Base-by-base conservation (phyloP, 2,797 vertebrate genomes). In the Anguilla pacifica region DNA sequence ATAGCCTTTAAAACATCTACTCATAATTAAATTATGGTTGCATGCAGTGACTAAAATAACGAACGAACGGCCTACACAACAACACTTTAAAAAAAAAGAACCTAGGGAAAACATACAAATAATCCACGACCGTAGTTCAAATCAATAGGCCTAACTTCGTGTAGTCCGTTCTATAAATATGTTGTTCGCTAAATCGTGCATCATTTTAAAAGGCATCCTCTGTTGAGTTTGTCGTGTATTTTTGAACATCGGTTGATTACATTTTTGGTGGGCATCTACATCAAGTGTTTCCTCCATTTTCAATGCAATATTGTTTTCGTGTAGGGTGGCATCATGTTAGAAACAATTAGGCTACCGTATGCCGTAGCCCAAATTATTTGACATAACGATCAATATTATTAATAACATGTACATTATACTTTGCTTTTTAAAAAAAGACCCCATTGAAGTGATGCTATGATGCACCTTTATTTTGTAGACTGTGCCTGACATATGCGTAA, bases 121-220 rank as follows among this genome's bases (percentile, higher is more conserved):
- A 15, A 84, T 31, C n/a, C 35, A 51, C 51, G 31, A 2, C 9
- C 43, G 83, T 28, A 57, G 46, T 74, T 84, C 51, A 82, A 49
- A 82, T 82, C 19, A 49, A 49, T n/a, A 46, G 43, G 43, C 43
- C 43, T 46, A 25, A n/a, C 79, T 82, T 84, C 31, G 35, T 35
- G 57, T 31, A 28, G 57, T 9, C 17, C 6, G 17, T 3, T 59
- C n/a, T 85, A 49, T 25, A 49, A 43, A 85, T 25, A 46, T 39
- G 46, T 25, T 85, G 39, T n/a, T 57, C 46, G 3, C 22, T 46
- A 19, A 70, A 46, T 70, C 57, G 7, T 31, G 19, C 22, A 43
- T 53, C 6, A 43, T 43, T 81, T 55, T 67, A 22, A 83, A 83
- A 6, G n/a, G 11, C 15, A 83, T 81, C 81, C 81, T 88, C 61